These are phyloP conservation scores for Epizoanthus stellaris DNA, from an alignment of 92 coral and sea anemone genomes.

Conservation along the genomic window DNA sequence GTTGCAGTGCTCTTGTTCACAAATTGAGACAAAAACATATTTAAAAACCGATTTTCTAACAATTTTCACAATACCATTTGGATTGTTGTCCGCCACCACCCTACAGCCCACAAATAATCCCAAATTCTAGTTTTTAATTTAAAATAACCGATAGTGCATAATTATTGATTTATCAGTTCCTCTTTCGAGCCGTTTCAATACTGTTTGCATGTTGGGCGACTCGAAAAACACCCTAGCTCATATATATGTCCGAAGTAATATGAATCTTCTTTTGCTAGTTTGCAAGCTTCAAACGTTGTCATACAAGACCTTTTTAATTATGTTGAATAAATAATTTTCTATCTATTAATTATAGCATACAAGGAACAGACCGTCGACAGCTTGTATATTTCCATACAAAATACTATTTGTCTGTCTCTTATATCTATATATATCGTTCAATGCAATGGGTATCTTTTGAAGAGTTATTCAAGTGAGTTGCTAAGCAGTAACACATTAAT, in stretches of 20 bases:
- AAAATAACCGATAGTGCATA: no score
- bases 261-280: neutral
- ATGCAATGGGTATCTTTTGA: neutral
- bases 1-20: no score
- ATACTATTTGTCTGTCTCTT: neutral
- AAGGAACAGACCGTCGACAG: neutral
- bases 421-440: neutral
- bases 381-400: neutral
- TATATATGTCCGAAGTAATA: neutral
- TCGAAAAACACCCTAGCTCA: neutral
- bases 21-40: no score
- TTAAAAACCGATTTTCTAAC: no score
- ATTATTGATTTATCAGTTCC: no score
- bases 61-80: no score
- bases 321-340: slow-evolving; percentile 32
- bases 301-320: slow-evolving; percentile 24
- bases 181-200: no score
- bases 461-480: neutral
- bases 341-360: slow-evolving; percentile 18
- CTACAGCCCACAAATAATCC: no score
- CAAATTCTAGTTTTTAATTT: no score
- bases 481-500: neutral
- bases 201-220: neutral
- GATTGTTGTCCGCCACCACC: no score
- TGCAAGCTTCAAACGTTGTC: neutral